Conservation (phyloP, 1,140 invertebrate species). For the Eupristina koningsbergeri region DNA sequence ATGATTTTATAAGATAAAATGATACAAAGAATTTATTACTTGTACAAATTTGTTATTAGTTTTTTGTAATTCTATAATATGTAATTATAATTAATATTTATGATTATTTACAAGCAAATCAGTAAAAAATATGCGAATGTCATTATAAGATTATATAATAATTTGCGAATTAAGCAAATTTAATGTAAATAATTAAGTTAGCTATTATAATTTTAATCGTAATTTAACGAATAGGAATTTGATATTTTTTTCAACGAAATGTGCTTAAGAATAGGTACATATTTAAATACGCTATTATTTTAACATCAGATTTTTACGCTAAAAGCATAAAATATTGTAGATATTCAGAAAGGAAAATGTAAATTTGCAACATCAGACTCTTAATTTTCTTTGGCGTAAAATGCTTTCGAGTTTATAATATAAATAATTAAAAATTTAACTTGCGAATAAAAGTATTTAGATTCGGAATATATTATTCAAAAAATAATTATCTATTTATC, state of each 20-base stretch:
- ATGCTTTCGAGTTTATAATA: conserved; percentile 23
- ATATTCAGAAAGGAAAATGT: background rate
- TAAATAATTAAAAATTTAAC: conserved; percentile 4
- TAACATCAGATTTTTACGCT: background rate
- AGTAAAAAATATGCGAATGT: conserved; percentile 17
- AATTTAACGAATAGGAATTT: conserved; percentile 6
- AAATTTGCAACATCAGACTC: conserved; percentile 27
- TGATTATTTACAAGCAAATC: conserved; percentile 43
- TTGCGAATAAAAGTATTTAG: background rate
- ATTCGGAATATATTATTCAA: background rate
- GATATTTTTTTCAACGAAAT: background rate
- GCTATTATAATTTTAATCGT: background rate
- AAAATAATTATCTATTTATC: background rate
- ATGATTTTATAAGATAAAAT: background rate
- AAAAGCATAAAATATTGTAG: conserved; percentile 3
- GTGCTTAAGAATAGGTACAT: background rate
- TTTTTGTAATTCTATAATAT: conserved; percentile 11
- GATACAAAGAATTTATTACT: conserved; percentile 38
- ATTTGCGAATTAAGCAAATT: conserved; percentile 1
- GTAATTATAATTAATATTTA: background rate
- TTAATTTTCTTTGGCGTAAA: conserved; percentile 41
- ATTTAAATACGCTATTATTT: background rate
- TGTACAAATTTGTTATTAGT: conserved; percentile 22
- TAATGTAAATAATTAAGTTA: conserved; percentile 17
- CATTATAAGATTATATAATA: conserved; percentile 23